phyloP scores from a whole-genome alignment of 2,888 invertebrate genomes.

The Caenorhabditis afra region DNA sequence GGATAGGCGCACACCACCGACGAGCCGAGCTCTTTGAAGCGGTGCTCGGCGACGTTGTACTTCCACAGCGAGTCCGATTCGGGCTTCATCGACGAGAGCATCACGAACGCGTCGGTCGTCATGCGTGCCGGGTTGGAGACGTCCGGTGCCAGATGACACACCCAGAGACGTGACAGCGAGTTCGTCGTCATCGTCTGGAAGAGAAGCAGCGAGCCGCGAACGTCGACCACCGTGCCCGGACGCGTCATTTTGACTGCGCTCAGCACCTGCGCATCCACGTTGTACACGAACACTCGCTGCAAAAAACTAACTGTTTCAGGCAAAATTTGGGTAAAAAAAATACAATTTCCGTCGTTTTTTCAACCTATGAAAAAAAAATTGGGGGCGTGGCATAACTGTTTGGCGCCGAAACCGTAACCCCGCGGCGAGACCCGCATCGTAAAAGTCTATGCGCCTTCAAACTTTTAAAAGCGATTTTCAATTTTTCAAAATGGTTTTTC shows the following conservation, averaged over 20 bases:
- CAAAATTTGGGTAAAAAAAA: background rate
- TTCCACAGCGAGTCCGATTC: background rate
- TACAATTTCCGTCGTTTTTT: no score
- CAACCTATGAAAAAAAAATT: no score
- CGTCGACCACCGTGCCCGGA: conserved; percentile 12
- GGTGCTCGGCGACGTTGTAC: background rate
- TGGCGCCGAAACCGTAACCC: no score
- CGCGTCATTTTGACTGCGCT: background rate
- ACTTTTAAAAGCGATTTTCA: no score
- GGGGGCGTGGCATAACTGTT: no score
- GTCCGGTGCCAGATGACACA: background rate
- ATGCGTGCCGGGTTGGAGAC: background rate
- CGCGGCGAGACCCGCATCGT: no score
- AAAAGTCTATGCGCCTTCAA: no score
- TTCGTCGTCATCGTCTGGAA: conserved; percentile 20
- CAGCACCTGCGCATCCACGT: background rate
- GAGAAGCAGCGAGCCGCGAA: conserved; percentile 6
- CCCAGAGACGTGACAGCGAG: conserved; percentile 12
- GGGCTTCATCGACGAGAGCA: background rate
- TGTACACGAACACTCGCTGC: background rate
- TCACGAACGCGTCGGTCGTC: background rate
- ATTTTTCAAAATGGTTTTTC: no score
- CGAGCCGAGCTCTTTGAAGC: background rate
- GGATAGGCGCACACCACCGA: conserved; percentile 1
- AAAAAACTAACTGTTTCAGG: background rate